A percentile compares a stretch with the other conserved stretches of the same genome.
These are phyloP conservation scores for Chiroxiphia lanceolata DNA, from an alignment of 2,797 vertebrate genomes.

Conservation along the genomic window DNA sequence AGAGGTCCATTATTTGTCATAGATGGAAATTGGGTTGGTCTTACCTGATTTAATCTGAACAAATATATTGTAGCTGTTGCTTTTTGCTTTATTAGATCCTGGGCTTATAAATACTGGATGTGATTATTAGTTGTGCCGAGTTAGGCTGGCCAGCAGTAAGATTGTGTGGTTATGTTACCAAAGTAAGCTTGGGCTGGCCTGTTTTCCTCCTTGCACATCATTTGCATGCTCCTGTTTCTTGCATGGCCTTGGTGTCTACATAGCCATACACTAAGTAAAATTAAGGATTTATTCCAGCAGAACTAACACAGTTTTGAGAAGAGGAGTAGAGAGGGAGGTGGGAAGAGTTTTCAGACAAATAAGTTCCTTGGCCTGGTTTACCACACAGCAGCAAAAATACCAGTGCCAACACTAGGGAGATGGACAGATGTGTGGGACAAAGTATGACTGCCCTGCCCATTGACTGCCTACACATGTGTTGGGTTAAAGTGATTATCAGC, in stretches of 20 bases:
- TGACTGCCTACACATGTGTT: background rate
- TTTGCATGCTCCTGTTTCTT: background rate
- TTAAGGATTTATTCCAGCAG: background rate
- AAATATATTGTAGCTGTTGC: background rate
- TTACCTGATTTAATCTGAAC: background rate
- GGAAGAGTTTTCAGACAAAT: background rate
- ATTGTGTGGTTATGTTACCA: rapidly evolving
- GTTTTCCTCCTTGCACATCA: background rate
- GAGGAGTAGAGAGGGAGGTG: background rate
- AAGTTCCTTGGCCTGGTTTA: background rate
- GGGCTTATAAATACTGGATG: background rate
- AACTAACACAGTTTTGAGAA: background rate
- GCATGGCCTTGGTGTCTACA: background rate
- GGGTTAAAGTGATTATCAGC: background rate
- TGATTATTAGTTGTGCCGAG: background rate
- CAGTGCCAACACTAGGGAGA: background rate
- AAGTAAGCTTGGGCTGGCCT: background rate
- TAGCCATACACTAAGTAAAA: background rate
- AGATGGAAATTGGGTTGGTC: background rate
- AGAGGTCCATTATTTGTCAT: background rate
- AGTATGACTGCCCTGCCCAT: background rate
- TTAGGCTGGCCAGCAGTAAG: background rate
- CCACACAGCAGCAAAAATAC: background rate
- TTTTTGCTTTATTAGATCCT: background rate
- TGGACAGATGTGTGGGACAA: background rate